These are phyloP conservation scores for Lasiurus cinereus DNA, from an alignment of 2,113 vertebrate species.

Conservation along the genomic window DNA sequence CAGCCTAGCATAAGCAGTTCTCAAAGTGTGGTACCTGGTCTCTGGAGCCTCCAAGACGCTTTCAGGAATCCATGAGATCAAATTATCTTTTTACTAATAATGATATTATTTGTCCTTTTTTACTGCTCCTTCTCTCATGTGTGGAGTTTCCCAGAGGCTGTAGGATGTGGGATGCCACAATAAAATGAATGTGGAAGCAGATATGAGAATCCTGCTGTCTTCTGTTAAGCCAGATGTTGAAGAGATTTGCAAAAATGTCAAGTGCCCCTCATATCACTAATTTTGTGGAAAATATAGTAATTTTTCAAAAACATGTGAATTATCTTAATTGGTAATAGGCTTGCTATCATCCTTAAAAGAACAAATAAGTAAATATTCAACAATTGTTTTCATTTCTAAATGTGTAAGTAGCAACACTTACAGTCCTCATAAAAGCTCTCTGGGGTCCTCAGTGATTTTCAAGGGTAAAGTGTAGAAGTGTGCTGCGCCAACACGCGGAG, in stretches of 20 bases:
- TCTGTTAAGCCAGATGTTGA: not conserved
- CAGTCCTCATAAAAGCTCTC: not conserved
- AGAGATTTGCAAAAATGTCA: not conserved
- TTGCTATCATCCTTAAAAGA: not conserved
- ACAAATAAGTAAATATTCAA: not conserved
- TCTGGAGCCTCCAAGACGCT: not conserved
- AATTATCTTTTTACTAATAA: not conserved
- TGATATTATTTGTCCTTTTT: not conserved
- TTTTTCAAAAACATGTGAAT: not conserved
- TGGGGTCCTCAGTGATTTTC: not conserved
- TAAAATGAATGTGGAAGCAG: not conserved
- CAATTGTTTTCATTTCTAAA: not conserved
- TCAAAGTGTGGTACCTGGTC: not conserved
- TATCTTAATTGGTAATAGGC: not conserved
- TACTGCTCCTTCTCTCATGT: not conserved
- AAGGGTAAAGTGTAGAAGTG: not conserved
- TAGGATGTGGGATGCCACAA: rapidly evolving
- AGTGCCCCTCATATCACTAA: not conserved
- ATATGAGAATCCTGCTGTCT: not conserved
- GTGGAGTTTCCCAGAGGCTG: not conserved
- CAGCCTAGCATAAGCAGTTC: not conserved
- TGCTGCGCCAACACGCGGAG: too few species aligned
- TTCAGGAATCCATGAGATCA: not conserved
- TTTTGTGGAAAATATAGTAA: not conserved
- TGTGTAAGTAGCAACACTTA: not conserved